Conservation (phyloP, 1,140 invertebrate genomes). For the Aphaenogaster floridana region DNA sequence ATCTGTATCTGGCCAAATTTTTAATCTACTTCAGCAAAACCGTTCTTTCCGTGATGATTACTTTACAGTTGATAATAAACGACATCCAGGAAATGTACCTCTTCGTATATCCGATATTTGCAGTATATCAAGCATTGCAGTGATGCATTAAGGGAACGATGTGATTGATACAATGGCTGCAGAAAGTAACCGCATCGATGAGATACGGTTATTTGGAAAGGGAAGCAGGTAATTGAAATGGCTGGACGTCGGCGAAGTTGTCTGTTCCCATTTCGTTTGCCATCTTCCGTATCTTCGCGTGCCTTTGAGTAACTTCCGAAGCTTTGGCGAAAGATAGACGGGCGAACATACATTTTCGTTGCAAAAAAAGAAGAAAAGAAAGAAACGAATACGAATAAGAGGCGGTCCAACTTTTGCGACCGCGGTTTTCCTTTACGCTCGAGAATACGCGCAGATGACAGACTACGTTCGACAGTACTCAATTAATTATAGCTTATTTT, state of each 20-base stretch:
- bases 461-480: neutral
- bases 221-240: slow-evolving; percentile 38
- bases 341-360: neutral
- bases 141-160: neutral
- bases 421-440: neutral
- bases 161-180: slow-evolving; percentile 24
- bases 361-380: neutral
- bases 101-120: neutral
- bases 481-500: slow-evolving; percentile 18
- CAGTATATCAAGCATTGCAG: neutral
- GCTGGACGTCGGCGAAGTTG: slow-evolving; percentile 25
- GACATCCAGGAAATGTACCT: neutral
- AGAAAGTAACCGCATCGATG: slow-evolving; percentile 6
- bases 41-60: too few species aligned
- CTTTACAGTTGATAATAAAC: neutral
- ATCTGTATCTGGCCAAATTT: too few species aligned
- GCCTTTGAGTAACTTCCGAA: slow-evolving; percentile 38
- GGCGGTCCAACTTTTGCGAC: neutral
- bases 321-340: slow-evolving; percentile 18
- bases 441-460: neutral
- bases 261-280: slow-evolving; percentile 44
- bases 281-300: slow-evolving; percentile 21
- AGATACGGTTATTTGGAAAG: slow-evolving; percentile 23
- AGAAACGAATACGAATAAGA: neutral
- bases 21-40: too few species aligned